A percentile compares a stretch with the other conserved stretches of the same genome.
These are phyloP conservation scores for Marasmarcha lunaedactyla DNA, from an alignment of 2,888 invertebrate genomes.

Conservation along the genomic window DNA sequence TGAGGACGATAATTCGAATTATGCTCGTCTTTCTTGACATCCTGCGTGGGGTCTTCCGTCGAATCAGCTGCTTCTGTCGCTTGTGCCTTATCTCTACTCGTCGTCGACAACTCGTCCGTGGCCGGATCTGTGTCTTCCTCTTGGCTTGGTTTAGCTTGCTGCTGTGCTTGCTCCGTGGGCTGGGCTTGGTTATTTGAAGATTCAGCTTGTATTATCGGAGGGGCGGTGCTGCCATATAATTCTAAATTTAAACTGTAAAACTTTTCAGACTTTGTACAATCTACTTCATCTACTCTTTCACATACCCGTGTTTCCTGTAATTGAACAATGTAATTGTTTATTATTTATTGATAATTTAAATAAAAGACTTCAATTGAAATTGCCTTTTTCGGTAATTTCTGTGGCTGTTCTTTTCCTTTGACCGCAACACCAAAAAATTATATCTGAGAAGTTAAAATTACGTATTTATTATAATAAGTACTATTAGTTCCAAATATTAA, in stretches of 20 bases:
- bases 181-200: conserved; percentile 42
- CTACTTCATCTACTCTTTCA: conserved; percentile 87
- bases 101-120: conserved; percentile 33
- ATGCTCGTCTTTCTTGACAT: conserved; percentile 41
- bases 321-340: conserved; percentile 5
- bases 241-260: conserved; percentile 89
- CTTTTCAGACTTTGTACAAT: conserved; percentile 86
- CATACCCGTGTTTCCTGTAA: conserved; percentile 84
- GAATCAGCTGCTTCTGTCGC: conserved; percentile 42
- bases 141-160: conserved; percentile 37
- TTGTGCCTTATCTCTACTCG: conserved; percentile 34
- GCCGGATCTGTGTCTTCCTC: conserved; percentile 33
- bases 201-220: conserved; percentile 57
- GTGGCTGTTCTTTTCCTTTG: too few species aligned
- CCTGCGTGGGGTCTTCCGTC: conserved; percentile 55
- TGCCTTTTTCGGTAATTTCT: not conserved
- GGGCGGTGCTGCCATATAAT: conserved; percentile 81
- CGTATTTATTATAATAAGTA: too few species aligned
- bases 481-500: too few species aligned
- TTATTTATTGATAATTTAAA: not conserved
- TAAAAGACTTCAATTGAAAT: not conserved
- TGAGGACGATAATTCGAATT: conserved; percentile 25
- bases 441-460: too few species aligned
- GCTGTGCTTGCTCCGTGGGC: conserved; percentile 42
- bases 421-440: too few species aligned